These are phyloP conservation scores for Sycophila sp. DNA, from an alignment of 1,140 invertebrate genomes.

Conservation along the genomic window DNA sequence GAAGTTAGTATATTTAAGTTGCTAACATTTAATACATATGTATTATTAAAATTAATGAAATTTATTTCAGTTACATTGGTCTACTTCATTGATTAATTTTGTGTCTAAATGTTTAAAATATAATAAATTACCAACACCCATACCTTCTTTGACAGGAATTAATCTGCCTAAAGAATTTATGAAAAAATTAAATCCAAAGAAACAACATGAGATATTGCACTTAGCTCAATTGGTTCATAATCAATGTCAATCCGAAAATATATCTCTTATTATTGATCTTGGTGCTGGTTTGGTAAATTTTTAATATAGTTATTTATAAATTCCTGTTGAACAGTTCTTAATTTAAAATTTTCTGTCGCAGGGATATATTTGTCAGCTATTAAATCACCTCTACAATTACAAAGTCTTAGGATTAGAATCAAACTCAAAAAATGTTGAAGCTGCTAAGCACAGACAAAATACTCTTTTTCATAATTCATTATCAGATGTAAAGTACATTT, in stretches of 20 bases:
- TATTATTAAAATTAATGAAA: background rate
- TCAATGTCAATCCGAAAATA: conserved; percentile 65
- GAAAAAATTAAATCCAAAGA: conserved; percentile 70
- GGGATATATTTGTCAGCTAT: conserved; percentile 81
- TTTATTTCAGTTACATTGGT: conserved; percentile 57
- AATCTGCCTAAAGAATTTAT: conserved; percentile 53
- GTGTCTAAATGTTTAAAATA: conserved; percentile 54
- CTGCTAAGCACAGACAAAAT: conserved; percentile 72
- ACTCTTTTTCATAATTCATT: conserved; percentile 67
- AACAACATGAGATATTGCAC: conserved; percentile 75
- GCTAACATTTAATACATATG: background rate
- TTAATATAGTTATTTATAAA: background rate
- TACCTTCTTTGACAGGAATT: conserved; percentile 16
- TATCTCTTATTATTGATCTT: conserved; percentile 78
- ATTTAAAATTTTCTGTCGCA: conserved; percentile 50
- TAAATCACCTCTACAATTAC: conserved; percentile 72
- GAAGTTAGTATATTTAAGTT: background rate
- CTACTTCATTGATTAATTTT: conserved; percentile 61
- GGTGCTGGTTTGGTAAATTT: conserved; percentile 79
- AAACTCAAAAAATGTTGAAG: conserved; percentile 70
- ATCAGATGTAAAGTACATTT: conserved; percentile 68
- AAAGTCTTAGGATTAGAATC: conserved; percentile 81
- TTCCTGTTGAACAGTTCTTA: background rate
- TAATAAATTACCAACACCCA: conserved; percentile 46
- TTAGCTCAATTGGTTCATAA: conserved; percentile 70